phyloP scores from a whole-genome alignment of 2,113 vertebrate genomes.

The Ochotona curzoniae region DNA sequence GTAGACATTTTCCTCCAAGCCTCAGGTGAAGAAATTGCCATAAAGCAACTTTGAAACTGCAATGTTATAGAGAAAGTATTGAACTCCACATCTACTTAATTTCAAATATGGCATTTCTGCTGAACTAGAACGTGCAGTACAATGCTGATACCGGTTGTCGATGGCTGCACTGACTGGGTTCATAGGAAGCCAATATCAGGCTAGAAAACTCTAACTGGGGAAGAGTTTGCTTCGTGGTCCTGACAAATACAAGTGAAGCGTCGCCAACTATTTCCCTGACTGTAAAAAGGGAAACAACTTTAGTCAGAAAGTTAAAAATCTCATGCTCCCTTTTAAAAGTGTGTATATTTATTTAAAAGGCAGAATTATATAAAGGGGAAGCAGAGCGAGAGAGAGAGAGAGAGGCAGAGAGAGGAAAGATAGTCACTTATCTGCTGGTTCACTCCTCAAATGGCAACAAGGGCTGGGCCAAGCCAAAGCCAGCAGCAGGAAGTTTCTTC shows the following conservation, averaged over 20 bases:
- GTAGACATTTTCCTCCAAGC: not conserved
- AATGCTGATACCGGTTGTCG: not conserved
- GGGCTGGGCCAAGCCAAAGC: too few species aligned
- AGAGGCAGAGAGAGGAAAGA: too few species aligned
- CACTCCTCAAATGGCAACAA: too few species aligned
- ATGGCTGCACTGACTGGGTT: not conserved
- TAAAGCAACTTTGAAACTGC: slow-evolving; percentile 11
- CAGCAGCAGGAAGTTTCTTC: too few species aligned
- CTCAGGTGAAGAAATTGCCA: slow-evolving; percentile 18
- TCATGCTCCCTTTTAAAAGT: not conserved
- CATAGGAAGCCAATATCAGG: not conserved
- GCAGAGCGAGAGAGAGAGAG: too few species aligned
- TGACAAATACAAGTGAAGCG: not conserved
- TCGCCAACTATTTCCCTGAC: not conserved
- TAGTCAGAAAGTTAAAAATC: not conserved
- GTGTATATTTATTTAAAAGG: too few species aligned
- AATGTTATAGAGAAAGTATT: slow-evolving; percentile 15
- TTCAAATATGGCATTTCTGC: not conserved
- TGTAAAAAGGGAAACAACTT: slow-evolving; percentile 16
- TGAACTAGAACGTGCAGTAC: not conserved
- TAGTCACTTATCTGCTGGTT: too few species aligned
- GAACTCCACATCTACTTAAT: not conserved
- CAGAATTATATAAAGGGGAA: too few species aligned
- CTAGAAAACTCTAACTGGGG: not conserved
- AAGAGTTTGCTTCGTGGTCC: not conserved